Percentiles rank a stretch among this genome's conserved stretches.
Conservation (phyloP, 2,888 invertebrate species). For the Amblyteles armatorius region DNA sequence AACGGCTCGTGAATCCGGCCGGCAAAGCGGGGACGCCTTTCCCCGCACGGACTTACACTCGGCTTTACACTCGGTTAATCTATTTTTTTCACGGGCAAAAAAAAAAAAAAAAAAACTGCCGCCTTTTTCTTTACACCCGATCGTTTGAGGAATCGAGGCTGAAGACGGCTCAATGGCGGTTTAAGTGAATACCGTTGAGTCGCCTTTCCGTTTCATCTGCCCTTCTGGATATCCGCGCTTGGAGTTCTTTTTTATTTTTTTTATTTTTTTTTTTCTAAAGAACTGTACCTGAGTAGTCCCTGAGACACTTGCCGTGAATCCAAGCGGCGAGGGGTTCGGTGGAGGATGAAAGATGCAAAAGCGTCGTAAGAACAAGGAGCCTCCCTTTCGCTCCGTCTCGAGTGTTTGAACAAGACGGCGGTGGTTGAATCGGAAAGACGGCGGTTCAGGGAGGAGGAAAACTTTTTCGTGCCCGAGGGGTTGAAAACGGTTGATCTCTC, state of each 20-base stretch:
- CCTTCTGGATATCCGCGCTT: background rate
- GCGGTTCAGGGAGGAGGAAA: slow-evolving; percentile 27
- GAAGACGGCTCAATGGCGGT: slow-evolving; percentile 23
- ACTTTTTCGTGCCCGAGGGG: slow-evolving; percentile 35
- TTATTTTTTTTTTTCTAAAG: background rate
- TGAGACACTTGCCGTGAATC: slow-evolving; percentile 12
- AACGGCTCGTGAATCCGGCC: slow-evolving; percentile 18
- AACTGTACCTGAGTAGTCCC: slow-evolving; percentile 7
- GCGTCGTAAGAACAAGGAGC: slow-evolving; percentile 42
- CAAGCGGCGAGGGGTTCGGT: slow-evolving; percentile 63
- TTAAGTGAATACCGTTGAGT: slow-evolving; percentile 15
- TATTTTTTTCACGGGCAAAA: background rate
- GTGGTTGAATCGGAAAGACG: slow-evolving; percentile 3
- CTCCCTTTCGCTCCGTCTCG: slow-evolving; percentile 69
- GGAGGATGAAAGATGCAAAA: slow-evolving; percentile 9
- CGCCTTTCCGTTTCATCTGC: slow-evolving; percentile 13
- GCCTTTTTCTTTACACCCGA: slow-evolving; percentile 8
- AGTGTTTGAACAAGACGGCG: slow-evolving; percentile 41
- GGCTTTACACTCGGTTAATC: background rate
- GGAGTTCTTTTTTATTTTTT: background rate
- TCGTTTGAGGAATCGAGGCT: slow-evolving; percentile 31
- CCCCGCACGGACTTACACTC: background rate
- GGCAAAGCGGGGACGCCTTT: slow-evolving; percentile 26
- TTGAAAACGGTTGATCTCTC: slow-evolving; percentile 33
- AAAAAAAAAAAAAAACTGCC: too few species aligned